Base-by-base conservation (phyloP, 2,888 invertebrate genomes). In the Epinotia nisella region DNA sequence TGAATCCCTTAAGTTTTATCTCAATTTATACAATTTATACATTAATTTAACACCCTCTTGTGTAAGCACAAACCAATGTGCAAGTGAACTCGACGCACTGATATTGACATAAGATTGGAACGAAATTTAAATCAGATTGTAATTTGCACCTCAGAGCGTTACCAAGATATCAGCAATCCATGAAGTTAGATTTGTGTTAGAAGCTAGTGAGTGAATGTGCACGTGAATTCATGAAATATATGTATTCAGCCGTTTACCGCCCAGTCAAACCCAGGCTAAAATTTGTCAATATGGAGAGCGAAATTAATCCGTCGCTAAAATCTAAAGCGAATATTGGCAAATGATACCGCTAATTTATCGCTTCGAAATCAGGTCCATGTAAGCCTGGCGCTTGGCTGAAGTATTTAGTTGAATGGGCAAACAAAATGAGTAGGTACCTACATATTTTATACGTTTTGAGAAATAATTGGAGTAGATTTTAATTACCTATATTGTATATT, bases 271-370 rank as follows among this genome's bases (percentile, higher is more conserved):
- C 41, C 15, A 60, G 39, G n/a, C 61, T 24, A 24, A 21, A 61
- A 49, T 49, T 24, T 45, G 45, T 15, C 61, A 61, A 61, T 61
- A 21, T 49, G 45, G 15, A 53, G 17, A 24, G 10, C 24, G n/a
- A 45, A 45, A 61, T 49, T 45, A 45, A 61, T 45, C 41, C 60
- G 1, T 11, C 60, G 60, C 19, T 19, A 24, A 55, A 21, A 21
- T 55, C 19, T 55, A 55, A 56, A 56, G 56, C 56, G 29, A 24
- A 56, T 56, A 56, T 56, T 56, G 24, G 24, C 24, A 56, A 56
- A 13, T 29, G 21, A 56, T 56, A 29, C 29, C 55, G 21, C 21
- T 49, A 49, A 49, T 49, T 49, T 49, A 49, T 49, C 15, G 45
- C 45, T 5, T 13, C n/a, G 15, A 49, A 49, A 49, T 49, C 45